Conservation (phyloP, 2,113 vertebrate genomes). For the Andinoacara biseriatus region DNA sequence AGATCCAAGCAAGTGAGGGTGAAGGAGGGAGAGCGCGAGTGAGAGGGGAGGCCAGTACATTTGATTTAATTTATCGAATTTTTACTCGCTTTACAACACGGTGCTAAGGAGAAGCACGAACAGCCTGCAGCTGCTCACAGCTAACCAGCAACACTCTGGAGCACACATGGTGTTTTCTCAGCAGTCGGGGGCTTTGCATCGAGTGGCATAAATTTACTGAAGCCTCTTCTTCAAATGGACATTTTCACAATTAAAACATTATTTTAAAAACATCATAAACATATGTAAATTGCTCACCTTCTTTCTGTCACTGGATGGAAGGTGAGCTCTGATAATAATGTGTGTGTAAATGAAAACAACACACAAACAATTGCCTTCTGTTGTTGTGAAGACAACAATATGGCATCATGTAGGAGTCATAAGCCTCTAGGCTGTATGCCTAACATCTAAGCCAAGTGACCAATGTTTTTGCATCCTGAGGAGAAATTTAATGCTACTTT, state of each 20-base stretch:
- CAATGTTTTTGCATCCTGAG: neutral
- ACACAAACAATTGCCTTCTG: no score
- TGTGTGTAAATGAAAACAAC: neutral
- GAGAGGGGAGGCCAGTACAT: conserved; percentile 1
- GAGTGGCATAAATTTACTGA: conserved; percentile 4
- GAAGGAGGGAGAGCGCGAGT: neutral
- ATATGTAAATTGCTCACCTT: neutral
- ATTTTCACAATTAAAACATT: neutral
- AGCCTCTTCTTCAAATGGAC: neutral
- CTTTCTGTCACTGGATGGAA: neutral
- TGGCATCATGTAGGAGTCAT: neutral
- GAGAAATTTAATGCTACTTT: neutral
- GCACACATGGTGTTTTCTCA: neutral
- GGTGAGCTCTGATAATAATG: neutral
- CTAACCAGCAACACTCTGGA: conserved; percentile 14
- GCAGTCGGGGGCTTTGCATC: neutral
- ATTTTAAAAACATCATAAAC: neutral
- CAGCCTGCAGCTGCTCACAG: conserved; percentile 40
- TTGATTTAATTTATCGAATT: conserved; percentile 67
- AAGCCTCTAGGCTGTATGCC: neutral
- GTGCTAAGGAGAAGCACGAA: conserved; percentile 58
- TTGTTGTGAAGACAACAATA: neutral
- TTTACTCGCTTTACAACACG: conserved; percentile 61
- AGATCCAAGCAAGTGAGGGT: neutral
- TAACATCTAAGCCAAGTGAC: neutral